Conservation (phyloP, 2,888 invertebrate genomes). For the Argyresthia albistria region DNA sequence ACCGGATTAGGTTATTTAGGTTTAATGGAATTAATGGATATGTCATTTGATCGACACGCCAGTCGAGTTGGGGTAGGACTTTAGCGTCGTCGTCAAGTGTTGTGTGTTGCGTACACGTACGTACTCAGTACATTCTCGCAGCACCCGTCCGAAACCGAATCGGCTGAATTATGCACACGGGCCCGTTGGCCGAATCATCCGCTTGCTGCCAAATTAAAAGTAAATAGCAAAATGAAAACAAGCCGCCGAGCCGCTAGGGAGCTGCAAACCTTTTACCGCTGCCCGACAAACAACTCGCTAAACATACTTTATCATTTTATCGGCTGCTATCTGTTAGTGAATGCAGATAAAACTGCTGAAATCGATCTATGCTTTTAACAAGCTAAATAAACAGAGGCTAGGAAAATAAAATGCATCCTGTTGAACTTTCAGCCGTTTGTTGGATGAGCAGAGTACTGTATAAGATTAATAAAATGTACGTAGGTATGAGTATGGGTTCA, state of each 20-base stretch:
- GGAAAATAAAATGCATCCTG: background rate
- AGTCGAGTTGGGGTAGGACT: no score
- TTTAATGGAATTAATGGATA: no score
- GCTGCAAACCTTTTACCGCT: constrained; percentile 70
- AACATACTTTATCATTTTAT: constrained; percentile 66
- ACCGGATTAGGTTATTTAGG: no score
- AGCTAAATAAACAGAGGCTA: constrained; percentile 4
- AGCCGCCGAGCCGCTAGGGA: constrained; percentile 58
- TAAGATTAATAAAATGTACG: background rate
- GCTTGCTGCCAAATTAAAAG: constrained; percentile 72
- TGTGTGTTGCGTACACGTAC: no score
- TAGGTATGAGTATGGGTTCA: no score
- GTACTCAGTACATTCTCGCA: background rate
- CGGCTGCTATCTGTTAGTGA: constrained; percentile 50
- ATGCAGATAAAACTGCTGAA: constrained; percentile 51
- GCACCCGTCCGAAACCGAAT: background rate
- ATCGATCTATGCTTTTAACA: constrained; percentile 23
- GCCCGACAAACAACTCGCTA: constrained; percentile 64
- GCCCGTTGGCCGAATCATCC: constrained; percentile 57
- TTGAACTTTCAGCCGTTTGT: background rate
- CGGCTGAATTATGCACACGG: constrained; percentile 53
- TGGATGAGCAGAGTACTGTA: background rate
- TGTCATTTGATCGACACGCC: no score
- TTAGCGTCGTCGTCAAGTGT: no score
- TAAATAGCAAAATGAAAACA: constrained; percentile 73